phyloP scores from a whole-genome alignment of 2,888 invertebrate genomes.

The Liodrosophila aerea region DNA sequence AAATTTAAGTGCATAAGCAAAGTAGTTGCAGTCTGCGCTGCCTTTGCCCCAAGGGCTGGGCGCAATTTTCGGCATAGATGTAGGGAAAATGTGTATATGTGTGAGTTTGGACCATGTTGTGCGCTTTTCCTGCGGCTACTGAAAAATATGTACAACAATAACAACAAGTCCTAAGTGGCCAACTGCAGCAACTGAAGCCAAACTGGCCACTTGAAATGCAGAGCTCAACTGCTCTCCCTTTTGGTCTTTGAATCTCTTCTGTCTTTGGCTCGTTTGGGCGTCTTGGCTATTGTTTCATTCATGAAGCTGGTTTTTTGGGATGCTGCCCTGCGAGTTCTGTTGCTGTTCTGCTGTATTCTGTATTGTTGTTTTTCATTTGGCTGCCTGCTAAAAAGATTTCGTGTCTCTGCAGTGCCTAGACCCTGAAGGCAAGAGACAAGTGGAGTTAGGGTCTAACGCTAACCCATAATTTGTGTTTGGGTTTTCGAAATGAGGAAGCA shows the following conservation, averaged over 20 bases:
- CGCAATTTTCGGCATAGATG: constrained; percentile 37
- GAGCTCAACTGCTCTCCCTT: constrained; percentile 12
- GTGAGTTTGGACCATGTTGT: constrained; percentile 50
- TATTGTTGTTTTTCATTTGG: constrained; percentile 35
- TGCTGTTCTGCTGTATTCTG: no score
- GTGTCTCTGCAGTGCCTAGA: constrained; percentile 48
- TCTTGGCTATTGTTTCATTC: constrained; percentile 71
- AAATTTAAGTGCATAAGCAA: constrained; percentile 74
- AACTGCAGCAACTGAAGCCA: constrained; percentile 45
- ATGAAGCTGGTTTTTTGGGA: constrained; percentile 51
- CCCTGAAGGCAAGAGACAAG: constrained; percentile 11
- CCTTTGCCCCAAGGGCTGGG: constrained; percentile 26
- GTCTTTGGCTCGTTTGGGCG: constrained; percentile 27
- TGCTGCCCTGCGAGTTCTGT: constrained; percentile 31
- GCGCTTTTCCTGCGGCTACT: constrained; percentile 76
- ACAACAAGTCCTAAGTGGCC: constrained; percentile 65
- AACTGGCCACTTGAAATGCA: constrained; percentile 64
- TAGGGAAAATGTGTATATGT: constrained; percentile 3
- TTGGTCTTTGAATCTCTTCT: constrained; percentile 23
- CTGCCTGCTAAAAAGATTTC: constrained; percentile 43
- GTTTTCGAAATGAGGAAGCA: constrained; percentile 55
- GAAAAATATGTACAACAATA: constrained; percentile 53
- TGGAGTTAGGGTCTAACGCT: constrained; percentile 35
- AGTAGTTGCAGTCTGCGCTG: constrained; percentile 52
- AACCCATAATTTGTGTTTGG: constrained; percentile 68